Conservation (phyloP, 2,113 vertebrate genomes). For the Nothobranchius furzeri region DNA sequence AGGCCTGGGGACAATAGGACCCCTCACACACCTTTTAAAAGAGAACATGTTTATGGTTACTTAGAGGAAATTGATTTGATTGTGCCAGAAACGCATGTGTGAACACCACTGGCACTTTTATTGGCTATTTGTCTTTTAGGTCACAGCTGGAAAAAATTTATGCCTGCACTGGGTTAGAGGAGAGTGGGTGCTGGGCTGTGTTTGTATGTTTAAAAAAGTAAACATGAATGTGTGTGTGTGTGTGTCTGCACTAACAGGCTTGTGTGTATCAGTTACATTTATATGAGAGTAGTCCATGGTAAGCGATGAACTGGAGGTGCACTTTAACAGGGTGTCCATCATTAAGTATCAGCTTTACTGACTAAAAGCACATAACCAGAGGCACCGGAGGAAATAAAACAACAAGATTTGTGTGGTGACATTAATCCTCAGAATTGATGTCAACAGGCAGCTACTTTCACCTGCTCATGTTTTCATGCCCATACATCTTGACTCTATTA, state of each 20-base stretch:
- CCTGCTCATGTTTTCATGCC: constrained; percentile 51
- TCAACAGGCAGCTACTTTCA: constrained; percentile 63
- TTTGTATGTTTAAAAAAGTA: constrained; percentile 67
- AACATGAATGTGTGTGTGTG: constrained; percentile 62
- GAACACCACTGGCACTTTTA: constrained; percentile 96
- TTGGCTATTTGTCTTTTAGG: constrained; percentile 87
- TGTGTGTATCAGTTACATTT: constrained; percentile 31
- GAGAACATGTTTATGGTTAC: constrained; percentile 99
- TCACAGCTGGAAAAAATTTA: constrained; percentile 79
- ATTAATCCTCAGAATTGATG: constrained; percentile 77
- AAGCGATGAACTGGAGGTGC: constrained; percentile 74
- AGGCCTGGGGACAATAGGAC: constrained; percentile 85
- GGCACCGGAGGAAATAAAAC: constrained; percentile 59
- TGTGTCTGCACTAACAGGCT: constrained; percentile 22
- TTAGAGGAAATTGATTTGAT: constrained; percentile 99
- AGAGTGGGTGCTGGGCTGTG: constrained; percentile 58
- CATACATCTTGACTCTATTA: constrained; percentile 52
- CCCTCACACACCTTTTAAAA: constrained; percentile 90
- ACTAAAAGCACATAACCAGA: constrained; percentile 76
- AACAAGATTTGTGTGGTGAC: constrained; percentile 72
- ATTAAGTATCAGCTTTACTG: constrained; percentile 72
- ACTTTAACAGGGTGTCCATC: constrained; percentile 81
- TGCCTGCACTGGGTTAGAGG: constrained; percentile 63
- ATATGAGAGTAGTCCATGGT: constrained; percentile 55
- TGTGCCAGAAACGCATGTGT: constrained; percentile 90